These are phyloP conservation scores for Rhincodon typus DNA, from an alignment of 2,797 vertebrate species.

Conservation along the genomic window DNA sequence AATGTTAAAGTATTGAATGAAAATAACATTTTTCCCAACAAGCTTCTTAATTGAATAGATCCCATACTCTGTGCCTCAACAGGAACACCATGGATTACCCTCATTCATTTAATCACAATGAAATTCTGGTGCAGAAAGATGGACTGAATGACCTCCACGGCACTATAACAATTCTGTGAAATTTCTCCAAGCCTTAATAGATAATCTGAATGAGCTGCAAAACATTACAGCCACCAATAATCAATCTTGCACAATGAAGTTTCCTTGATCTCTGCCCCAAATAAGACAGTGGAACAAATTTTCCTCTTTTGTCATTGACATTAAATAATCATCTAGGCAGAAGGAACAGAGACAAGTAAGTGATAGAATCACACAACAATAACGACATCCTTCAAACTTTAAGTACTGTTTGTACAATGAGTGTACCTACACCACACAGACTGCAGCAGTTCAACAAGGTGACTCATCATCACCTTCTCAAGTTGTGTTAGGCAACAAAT, in stretches of 20 bases:
- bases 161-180: neutral
- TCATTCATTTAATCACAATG: neutral
- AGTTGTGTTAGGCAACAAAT: too few species aligned
- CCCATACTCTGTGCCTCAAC: neutral
- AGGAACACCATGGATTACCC: neutral
- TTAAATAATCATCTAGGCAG: neutral
- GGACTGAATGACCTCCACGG: too few species aligned
- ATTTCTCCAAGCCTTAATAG: neutral
- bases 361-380: neutral
- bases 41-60: neutral
- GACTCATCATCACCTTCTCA: too few species aligned
- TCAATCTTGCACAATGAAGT: neutral
- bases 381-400: neutral
- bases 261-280: neutral
- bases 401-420: neutral
- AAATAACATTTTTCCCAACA: neutral
- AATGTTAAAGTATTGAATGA: neutral
- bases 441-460: too few species aligned
- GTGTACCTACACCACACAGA: too few species aligned
- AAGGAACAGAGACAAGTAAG: neutral
- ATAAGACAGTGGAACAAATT: neutral
- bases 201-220: neutral
- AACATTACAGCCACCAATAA: neutral
- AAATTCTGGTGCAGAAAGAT: too few species aligned
- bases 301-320: neutral